phyloP scores from a whole-genome alignment of 2,888 invertebrate species.

The Venusia cambrica region DNA sequence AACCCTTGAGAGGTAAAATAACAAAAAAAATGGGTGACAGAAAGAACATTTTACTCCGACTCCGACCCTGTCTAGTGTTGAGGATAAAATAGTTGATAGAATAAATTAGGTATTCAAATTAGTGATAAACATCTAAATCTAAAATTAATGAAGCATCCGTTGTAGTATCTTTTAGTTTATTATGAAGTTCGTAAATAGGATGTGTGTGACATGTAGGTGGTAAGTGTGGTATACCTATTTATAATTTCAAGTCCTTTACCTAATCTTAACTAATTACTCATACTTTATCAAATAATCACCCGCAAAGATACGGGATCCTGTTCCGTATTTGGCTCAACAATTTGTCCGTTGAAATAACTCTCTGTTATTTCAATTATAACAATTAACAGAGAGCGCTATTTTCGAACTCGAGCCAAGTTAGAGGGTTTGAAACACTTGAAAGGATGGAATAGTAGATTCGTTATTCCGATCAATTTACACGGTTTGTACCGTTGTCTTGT shows the following conservation, averaged over 20 bases:
- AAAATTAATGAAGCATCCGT: too few species aligned
- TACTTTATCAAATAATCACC: constrained; percentile 26
- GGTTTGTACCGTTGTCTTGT: constrained; percentile 32
- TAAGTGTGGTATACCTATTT: too few species aligned
- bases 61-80: too few species aligned
- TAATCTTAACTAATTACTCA: constrained; percentile 24
- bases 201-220: too few species aligned
- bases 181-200: not conserved
- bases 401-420: constrained; percentile 16
- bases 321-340: constrained; percentile 8
- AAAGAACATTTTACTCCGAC: too few species aligned
- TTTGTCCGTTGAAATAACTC: constrained; percentile 14
- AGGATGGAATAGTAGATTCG: constrained; percentile 41
- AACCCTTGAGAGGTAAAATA: too few species aligned
- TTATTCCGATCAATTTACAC: constrained; percentile 45
- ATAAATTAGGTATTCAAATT: too few species aligned
- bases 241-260: constrained; percentile 12
- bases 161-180: too few species aligned
- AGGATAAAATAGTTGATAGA: too few species aligned
- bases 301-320: constrained; percentile 14
- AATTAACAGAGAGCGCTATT: constrained; percentile 22
- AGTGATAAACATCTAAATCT: too few species aligned
- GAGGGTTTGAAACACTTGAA: constrained; percentile 27
- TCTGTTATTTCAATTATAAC: constrained; percentile 17
- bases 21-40: too few species aligned